Percentiles rank a stretch among this genome's conserved stretches.
Evolutionary conservation across 2,113 vertebrate species (phyloP).

Genomic region (Miniopterus natalensis): DNA sequence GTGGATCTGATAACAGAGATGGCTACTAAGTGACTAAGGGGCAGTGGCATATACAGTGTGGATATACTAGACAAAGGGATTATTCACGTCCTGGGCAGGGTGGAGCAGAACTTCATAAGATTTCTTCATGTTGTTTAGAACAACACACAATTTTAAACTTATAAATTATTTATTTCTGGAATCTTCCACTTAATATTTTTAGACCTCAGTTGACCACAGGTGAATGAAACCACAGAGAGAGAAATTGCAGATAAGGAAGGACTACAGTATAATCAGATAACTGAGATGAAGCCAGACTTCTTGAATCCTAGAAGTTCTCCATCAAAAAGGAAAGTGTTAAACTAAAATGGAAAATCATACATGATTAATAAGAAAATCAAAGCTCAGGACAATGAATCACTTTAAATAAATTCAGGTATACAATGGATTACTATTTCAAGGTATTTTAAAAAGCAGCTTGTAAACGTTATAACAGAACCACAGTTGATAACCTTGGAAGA

Average conservation of each 20-base stretch:
- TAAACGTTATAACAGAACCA: neutral
- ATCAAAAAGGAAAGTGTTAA: neutral
- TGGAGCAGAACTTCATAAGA: neutral
- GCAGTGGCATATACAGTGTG: neutral
- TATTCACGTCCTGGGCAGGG: neutral
- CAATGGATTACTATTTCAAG: neutral
- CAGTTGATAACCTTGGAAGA: neutral
- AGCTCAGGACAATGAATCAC: neutral
- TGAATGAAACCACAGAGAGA: neutral
- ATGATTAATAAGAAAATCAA: slow-evolving; percentile 11
- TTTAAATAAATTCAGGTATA: slow-evolving; percentile 8
- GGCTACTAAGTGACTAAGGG: neutral
- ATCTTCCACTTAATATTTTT: neutral
- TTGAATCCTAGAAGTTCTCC: neutral
- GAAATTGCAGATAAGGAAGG: neutral
- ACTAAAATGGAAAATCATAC: slow-evolving; percentile 1
- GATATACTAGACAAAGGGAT: neutral
- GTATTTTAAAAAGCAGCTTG: neutral
- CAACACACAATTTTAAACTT: neutral
- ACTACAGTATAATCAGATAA: neutral
- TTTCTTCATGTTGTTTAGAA: neutral
- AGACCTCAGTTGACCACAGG: neutral
- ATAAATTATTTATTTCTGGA: neutral
- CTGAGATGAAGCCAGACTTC: neutral
- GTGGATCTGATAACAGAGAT: neutral